Conservation (phyloP, 2,888 invertebrate genomes). For the Hyposoter didymator region DNA sequence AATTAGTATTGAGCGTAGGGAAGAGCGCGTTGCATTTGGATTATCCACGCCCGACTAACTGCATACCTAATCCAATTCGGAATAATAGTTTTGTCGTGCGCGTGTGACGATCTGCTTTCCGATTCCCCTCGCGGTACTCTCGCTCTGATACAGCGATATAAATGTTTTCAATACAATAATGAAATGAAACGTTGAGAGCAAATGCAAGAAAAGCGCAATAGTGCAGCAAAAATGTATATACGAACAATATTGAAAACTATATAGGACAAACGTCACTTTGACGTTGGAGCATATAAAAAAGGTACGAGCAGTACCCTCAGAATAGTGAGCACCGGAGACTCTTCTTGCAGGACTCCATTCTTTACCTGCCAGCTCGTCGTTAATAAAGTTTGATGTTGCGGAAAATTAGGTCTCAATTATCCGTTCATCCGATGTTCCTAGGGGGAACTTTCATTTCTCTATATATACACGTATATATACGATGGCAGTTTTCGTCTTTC, state of each 20-base stretch:
- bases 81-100: constrained; percentile 76
- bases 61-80: constrained; percentile 80
- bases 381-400: constrained; percentile 82
- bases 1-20: constrained; percentile 13
- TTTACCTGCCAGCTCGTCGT: constrained; percentile 76
- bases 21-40: constrained; percentile 71
- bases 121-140: neutral
- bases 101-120: constrained; percentile 73
- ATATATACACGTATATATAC: constrained; percentile 27
- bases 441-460: constrained; percentile 33
- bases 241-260: constrained; percentile 29
- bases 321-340: neutral
- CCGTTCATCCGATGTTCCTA: constrained; percentile 62
- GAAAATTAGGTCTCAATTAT: constrained; percentile 82
- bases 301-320: constrained; percentile 35
- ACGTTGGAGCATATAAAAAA: neutral
- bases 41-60: constrained; percentile 80
- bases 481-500: constrained; percentile 32
- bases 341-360: constrained; percentile 60
- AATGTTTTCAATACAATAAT: neutral
- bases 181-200: constrained; percentile 31
- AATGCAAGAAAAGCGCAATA: constrained; percentile 44
- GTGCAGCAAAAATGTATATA: neutral
- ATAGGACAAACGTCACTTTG: neutral
- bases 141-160: neutral